Base-by-base conservation (phyloP, 2,113 vertebrate genomes). In the Neopipo cinnamomea region DNA sequence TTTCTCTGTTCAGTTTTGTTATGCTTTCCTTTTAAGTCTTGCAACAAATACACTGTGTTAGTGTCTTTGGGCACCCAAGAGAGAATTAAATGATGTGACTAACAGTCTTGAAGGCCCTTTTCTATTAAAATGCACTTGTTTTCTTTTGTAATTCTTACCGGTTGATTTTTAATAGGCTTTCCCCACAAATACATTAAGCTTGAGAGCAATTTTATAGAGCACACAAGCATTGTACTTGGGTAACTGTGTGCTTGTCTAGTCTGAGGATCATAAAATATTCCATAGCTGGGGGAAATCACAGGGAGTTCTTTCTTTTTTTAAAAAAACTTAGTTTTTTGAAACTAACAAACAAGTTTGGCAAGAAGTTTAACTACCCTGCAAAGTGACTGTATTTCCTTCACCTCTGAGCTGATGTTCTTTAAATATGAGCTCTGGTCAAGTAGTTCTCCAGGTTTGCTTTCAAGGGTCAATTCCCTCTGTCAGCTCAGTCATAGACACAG, bases 61-160 rank as follows among this genome's bases (percentile, higher is more conserved):
- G 20, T 56, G 28, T 55, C 66, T 87, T 18, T 44, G 5, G 59
- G 39, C 47, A 44, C 44, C 86, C 94, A 76, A 75, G 65, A 85
- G 80, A 75, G 91, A 92, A 91, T 81, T 85, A 94, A 89, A 94
- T 75, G 47, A 83, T 56, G 70, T 75, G 80, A 75, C 52, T 75
- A 89, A 63, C 30, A 50, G 68, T 52, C 53, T 73, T 68, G 50
- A 72, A 89, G 65, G 41, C 49, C 22, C 55, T 84, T 93, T 89
- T 61, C 61, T 56, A 27, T 68, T 89, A 68, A 78, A 91, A 75
- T 67, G 31, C 8, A n/a, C 12, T 53, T 82, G n/a, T 58, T 83
- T 88, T 73, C 49, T 72, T 91, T 85, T 12, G 3, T 71, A 78
- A 68, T 75, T 85, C 33, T 74, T 35, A 71, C 53, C 50, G 13